Evolutionary conservation across 2,113 vertebrate genomes (phyloP), one percentile per base, ranked within the genome.

Genomic region (Hypocryptadius cinnamomeus): DNA sequence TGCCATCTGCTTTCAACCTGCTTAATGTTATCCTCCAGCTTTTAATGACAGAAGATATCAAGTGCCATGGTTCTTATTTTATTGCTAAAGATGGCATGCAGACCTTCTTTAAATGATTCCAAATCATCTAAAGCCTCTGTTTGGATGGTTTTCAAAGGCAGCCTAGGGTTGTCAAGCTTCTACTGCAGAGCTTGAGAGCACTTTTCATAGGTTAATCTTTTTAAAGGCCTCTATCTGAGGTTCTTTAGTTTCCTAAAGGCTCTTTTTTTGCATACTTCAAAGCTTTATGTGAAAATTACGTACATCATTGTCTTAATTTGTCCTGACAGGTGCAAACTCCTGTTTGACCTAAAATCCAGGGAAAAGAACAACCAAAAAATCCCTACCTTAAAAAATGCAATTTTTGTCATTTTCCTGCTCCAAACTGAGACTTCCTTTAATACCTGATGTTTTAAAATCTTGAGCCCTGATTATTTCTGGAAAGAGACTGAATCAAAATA

Each of bases 281-380:
- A 89, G 31, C 27, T 73, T 74, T 81, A 47, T 33, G 39, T 71
- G 17, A 73, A 90, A 90, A 86, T 81, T 71, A 18, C 19, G 30
- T 42, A 45, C 11, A 59, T 39, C 2, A 0, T 66, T 85, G 42
- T 87, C 59, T 82, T 79, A 87, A 69, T 95, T 91, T 95, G 18
- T 93, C 59, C 80, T 91, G 72, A 64, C 33, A 64, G 39, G 22
- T 85, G 31, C 27, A 79, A 91, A 51, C 35, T 87, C 50, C 64
- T 72, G 15, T 10, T 5, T 77, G 74, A 85, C n/a, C 57, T 61
- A 82, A 92, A 92, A 82, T 61, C 8, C 31, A 45, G 48, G 15
- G 8, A 4, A 6, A 37, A 73, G 77, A 15, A 0, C 37, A 35
- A 5, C 0, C 5, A 37, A 15, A 19, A 69, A 57, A 11, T 0